Conservation (phyloP, 2,888 invertebrate species). For the Salticus scenicus region DNA sequence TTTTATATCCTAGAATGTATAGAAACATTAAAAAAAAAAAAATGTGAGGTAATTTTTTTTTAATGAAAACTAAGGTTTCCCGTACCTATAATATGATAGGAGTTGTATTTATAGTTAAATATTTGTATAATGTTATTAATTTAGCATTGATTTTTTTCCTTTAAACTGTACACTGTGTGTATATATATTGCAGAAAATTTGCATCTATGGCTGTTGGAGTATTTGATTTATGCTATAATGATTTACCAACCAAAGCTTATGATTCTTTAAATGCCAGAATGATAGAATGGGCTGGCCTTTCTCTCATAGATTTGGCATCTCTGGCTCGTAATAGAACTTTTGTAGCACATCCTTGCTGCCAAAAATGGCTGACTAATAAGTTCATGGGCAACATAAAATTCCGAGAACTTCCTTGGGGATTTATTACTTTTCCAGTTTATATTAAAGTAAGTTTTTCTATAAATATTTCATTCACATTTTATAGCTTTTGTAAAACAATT, state of each 20-base stretch:
- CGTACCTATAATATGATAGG: no score
- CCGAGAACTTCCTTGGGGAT: conserved; percentile 75
- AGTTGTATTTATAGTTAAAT: no score
- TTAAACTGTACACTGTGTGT: no score
- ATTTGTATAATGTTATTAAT: no score
- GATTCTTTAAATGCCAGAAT: conserved; percentile 74
- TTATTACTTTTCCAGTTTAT: conserved; percentile 75
- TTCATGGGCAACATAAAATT: conserved; percentile 76
- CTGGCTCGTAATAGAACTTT: conserved; percentile 76
- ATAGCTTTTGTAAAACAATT: no score
- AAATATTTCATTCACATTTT: no score
- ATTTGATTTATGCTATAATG: conserved; percentile 74
- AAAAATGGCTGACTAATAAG: conserved; percentile 77
- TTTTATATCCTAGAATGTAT: no score
- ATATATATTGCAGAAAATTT: conserved; percentile 72
- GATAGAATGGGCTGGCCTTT: conserved; percentile 75
- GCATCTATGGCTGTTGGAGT: conserved; percentile 74
- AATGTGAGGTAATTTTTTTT: no score
- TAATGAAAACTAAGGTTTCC: no score
- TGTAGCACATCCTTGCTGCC: conserved; percentile 78
- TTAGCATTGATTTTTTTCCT: no score
- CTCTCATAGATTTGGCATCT: conserved; percentile 76
- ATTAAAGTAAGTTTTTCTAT: conserved; percentile 73
- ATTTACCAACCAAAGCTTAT: conserved; percentile 74
- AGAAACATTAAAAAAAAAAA: no score